Base-by-base conservation (phyloP, 2,113 vertebrate genomes). In the Empidonax traillii region DNA sequence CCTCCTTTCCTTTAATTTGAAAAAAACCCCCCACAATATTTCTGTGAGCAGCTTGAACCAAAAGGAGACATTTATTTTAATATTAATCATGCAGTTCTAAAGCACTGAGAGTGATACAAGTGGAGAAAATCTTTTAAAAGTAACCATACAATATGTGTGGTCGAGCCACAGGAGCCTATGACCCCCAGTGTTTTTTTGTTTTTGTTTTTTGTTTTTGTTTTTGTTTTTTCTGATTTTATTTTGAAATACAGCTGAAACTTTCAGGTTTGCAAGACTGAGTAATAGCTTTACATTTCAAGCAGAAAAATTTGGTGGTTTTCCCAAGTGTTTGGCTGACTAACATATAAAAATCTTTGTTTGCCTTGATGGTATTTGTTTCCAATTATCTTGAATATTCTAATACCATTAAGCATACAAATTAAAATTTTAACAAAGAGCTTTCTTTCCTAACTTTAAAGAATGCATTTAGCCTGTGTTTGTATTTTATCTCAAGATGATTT, bases 1-100 rank as follows among this genome's bases (percentile, higher is more conserved):
- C 25, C 85, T 82, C 49, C 58, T 91, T 91, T 93, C 27, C 39
- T 87, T 67, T 73, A 85, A 85, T 62, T 47, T 39, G 39, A 74
- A 87, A 89, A 49, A 49, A 55, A 21, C 75, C n/a, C 39, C 39
- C 39, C 39, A 39, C 39, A 39, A 39, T 87, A 72, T 85, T 87
- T 83, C 71, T 77, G 10, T 71, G 33, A 93, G 58, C 33, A 66
- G 74, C 63, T 73, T 76, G n/a, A 94, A 59, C 14, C 33, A 86
- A 69, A 81, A 91, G 5, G 43, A 93, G 24, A 85, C 83, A 96
- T 88, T 77, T 55, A 91, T 94, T 95, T 90, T 39, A 89, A 33
- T 84, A 91, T 63, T 83, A 90, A 94, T 74, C 59, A 67, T 15
- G 46, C 13, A 52, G 12, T 61, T 91, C 46, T 71, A 52, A 84